Percentiles rank a stretch among this genome's conserved stretches.
These are phyloP conservation scores for Shargacucullia verbasci DNA, from an alignment of 2,888 invertebrate genomes.

Conservation along the genomic window DNA sequence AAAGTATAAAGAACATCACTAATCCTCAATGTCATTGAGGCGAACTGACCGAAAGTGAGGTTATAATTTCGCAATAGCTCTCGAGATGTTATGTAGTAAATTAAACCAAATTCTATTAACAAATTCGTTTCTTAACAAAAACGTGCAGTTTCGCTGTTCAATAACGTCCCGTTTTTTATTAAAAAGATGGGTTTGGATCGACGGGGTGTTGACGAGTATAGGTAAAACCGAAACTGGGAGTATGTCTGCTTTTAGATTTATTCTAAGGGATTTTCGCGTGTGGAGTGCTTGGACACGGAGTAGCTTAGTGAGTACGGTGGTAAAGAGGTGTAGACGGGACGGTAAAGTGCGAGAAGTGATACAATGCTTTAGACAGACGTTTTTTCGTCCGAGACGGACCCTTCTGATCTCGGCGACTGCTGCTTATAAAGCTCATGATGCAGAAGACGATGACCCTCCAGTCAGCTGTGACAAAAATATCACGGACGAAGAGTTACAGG, in stretches of 20 bases:
- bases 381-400: constrained; percentile 74
- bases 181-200: constrained; percentile 65
- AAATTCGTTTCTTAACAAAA: constrained; percentile 59
- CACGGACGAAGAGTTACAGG: constrained; percentile 80
- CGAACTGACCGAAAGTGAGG: constrained; percentile 58
- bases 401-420: constrained; percentile 80
- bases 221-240: constrained; percentile 55
- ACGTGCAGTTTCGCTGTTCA: constrained; percentile 60
- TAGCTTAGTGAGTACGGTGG: constrained; percentile 72
- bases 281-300: constrained; percentile 79
- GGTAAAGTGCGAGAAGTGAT: constrained; percentile 78
- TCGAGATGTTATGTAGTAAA: constrained; percentile 76
- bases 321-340: constrained; percentile 76
- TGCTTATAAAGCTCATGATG: constrained; percentile 70
- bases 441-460: constrained; percentile 56
- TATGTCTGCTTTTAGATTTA: constrained; percentile 73
- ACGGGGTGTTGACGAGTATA: constrained; percentile 56
- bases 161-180: constrained; percentile 59
- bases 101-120: constrained; percentile 68
- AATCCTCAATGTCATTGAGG: constrained; percentile 21
- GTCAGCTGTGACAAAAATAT: constrained; percentile 71
- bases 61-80: constrained; percentile 77
- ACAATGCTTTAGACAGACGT: constrained; percentile 75
- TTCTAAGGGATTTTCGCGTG: constrained; percentile 76
- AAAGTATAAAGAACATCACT: constrained; percentile 21